Evolutionary conservation across 2,888 invertebrate species (phyloP).

Genomic region (Polylopha cassiicola): DNA sequence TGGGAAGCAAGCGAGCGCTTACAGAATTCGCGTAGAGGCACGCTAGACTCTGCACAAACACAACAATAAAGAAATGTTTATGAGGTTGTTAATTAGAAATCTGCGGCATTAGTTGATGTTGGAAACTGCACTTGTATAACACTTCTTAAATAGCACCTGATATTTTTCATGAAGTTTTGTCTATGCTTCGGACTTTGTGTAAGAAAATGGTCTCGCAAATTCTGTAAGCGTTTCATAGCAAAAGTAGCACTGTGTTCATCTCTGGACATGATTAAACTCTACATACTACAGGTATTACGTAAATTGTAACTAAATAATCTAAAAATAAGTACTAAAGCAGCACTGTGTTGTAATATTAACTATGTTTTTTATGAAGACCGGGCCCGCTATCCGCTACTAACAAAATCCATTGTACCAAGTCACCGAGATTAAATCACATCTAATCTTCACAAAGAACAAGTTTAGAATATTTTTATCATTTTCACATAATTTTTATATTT

Average conservation of each 20-base stretch:
- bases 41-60: no score
- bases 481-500: constrained; percentile 61
- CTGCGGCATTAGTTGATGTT: no score
- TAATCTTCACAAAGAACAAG: constrained; percentile 43
- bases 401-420: constrained; percentile 2
- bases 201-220: constrained; percentile 2
- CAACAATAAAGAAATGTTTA: no score
- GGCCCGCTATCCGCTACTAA: constrained; percentile 5
- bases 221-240: constrained; percentile 6
- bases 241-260: constrained; percentile 5
- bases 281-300: constrained; percentile 11
- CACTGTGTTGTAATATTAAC: constrained; percentile 25
- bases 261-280: constrained; percentile 7
- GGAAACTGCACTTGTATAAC: no score
- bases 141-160: no score
- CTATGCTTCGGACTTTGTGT: no score
- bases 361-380: constrained; percentile 23
- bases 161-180: no score
- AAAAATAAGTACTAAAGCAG: constrained; percentile 37
- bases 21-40: no score
- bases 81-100: no score
- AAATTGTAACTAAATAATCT: constrained; percentile 22
- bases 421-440: no score
- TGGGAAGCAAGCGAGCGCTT: no score
- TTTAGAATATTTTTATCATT: constrained; percentile 52